Base-by-base conservation (phyloP, 2,888 invertebrate species). In the Cataglyphis cursor region DNA sequence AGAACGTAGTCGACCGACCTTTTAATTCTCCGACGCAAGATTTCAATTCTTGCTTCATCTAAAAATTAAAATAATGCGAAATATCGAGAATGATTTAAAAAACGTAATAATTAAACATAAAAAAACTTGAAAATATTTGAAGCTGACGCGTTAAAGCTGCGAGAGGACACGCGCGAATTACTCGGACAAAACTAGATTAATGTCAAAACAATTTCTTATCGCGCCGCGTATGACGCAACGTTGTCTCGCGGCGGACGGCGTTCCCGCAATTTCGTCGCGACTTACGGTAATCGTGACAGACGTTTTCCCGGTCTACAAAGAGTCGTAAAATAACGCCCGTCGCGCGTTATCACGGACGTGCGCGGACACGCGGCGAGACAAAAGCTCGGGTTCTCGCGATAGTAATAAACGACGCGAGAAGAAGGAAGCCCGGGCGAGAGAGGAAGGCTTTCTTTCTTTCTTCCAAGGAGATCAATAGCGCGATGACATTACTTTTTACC, bases 401-500 rank as follows among this genome's bases (percentile, higher is more conserved):
- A 80, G 75, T 80, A 80, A 73, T 80, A 48, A 80, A 80, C 74
- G 78, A 78, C 10, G 18, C 41, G 21, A 24, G 6, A 10, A 51
- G 54, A 68, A 76, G 70, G n/a, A 38, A 54, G 35, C 35, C 9
- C 4, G 66, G 24, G 70, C n/a, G 12, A 15, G 28, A 1, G 41
- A 15, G 15, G 41, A 24, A 35, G 44, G 78, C 73, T 44, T 59
- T 78, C 73, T 78, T 59, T 59, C 44, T 78, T 44, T 73, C 59
- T 74, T 24, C 44, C 44, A 59, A 21, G 75, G n/a, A 59, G 78
- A 80, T 80, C 78, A 80, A 80, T 80, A 80, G 74, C 74, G 74
- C 59, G 74, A 59, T 59, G 78, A 80, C 78, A 80, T 80, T 80
- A 80, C 78, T 73, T 80, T 80, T 80, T 80, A 80, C 74, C 59